Evolutionary conservation across 2,797 vertebrate species (phyloP).

Genomic region (Myoxocephalus aenaeus): DNA sequence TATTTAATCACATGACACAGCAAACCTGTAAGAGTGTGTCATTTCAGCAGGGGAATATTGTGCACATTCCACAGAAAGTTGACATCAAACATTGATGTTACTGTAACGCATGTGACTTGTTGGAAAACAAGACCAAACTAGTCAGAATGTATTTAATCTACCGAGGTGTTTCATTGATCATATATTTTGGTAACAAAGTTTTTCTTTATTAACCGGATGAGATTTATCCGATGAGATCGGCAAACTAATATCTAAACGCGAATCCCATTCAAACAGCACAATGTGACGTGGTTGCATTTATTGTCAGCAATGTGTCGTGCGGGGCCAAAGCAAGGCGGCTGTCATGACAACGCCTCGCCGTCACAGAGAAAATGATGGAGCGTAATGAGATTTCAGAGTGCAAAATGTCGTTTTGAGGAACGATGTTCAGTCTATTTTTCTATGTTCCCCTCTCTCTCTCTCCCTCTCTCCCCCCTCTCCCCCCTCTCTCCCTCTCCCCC

Average conservation of each 20-base stretch:
- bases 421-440: slow-evolving; percentile 54
- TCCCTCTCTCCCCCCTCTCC: slow-evolving; percentile 16
- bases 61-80: neutral
- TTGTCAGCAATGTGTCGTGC: slow-evolving; percentile 30
- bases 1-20: neutral
- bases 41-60: neutral
- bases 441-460: slow-evolving; percentile 28
- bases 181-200: slow-evolving; percentile 18
- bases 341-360: slow-evolving; percentile 20
- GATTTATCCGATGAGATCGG: slow-evolving; percentile 26
- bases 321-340: slow-evolving; percentile 24
- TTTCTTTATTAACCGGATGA: slow-evolving; percentile 39
- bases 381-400: slow-evolving; percentile 60
- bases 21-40: neutral
- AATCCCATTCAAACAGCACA: slow-evolving; percentile 42
- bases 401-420: slow-evolving; percentile 54
- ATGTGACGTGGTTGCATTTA: slow-evolving; percentile 48
- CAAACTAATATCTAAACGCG: slow-evolving; percentile 39
- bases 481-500: neutral
- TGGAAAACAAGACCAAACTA: neutral
- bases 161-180: slow-evolving; percentile 1
- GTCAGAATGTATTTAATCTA: neutral
- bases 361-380: slow-evolving; percentile 50
- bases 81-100: neutral
- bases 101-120: no score